Evolutionary conservation across 2,113 vertebrate species (phyloP), one percentile per base, ranked within the genome.

Genomic region (Nesogale talazaci): DNA sequence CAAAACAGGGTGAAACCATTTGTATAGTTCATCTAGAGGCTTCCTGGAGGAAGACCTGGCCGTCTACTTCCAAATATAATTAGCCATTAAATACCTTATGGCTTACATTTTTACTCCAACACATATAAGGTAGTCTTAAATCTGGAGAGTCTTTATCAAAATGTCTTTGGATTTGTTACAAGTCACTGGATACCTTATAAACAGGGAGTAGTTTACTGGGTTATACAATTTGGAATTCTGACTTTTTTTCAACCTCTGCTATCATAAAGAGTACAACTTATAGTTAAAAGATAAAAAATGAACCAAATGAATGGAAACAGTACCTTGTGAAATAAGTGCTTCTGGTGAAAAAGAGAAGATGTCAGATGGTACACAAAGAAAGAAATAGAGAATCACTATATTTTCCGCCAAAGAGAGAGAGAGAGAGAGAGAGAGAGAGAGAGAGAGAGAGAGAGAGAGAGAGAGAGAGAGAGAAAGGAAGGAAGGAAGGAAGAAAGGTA

Each of bases 151-250:
- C 69, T 70, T 70, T 19, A 36, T 16, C 20, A 34, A 17, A 36
- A 72, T 34, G 7, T 16, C 11, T 17, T 70, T 72, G 36, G 70
- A 20, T 72, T 72, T 72, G 34, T 36, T 38, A 78, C 22, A 75
- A 93, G 16, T 12, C 9, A 85, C 1, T 31, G 20, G 25, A n/a
- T 12, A 52, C 27, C 57, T 78, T 67, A 20, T 11, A 78, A 10
- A 88, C 23, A 80, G 7, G 15, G 46, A 15, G 2, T 57, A 29
- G 74, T 88, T 86, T 74, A 67, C 4, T 88, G 40, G n/a, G 27
- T 85, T 72, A 76, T 4, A 59, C 23, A 72, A 15, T 82, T 31
- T 90, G 69, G 72, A 81, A 82, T 85, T 90, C 69, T 87, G 22
- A 36, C 46, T 3, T 27, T 69, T 69, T 84, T 72, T 80, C 72